Percentiles rank a stretch among this genome's conserved stretches.
These are phyloP conservation scores for Ceratina australensis DNA, from an alignment of 1,140 invertebrate genomes.

Conservation along the genomic window DNA sequence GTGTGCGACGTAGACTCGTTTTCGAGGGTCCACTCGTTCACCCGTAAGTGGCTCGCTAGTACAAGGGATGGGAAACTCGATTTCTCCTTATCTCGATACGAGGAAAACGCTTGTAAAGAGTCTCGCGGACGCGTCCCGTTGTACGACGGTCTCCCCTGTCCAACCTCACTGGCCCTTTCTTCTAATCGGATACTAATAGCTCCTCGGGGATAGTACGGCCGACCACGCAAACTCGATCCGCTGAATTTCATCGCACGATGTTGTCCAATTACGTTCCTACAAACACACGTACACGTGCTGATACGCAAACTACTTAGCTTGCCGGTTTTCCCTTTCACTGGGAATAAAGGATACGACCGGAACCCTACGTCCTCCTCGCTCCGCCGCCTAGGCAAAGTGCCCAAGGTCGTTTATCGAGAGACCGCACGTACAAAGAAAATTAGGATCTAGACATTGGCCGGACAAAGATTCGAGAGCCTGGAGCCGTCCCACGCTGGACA, in stretches of 20 bases:
- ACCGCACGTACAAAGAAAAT: slow-evolving; percentile 53
- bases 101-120: slow-evolving; percentile 42
- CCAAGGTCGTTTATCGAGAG: slow-evolving; percentile 36
- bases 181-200: slow-evolving; percentile 66
- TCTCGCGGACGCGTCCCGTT: slow-evolving; percentile 30
- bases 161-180: slow-evolving; percentile 36
- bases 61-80: slow-evolving; percentile 54
- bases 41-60: slow-evolving; percentile 40
- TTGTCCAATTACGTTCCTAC: slow-evolving; percentile 60
- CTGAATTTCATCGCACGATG: slow-evolving; percentile 59
- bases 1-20: slow-evolving; percentile 32
- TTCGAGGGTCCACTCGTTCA: slow-evolving; percentile 47
- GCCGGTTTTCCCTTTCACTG: slow-evolving; percentile 29
- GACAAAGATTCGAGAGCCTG: slow-evolving; percentile 5
- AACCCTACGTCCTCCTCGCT: slow-evolving; percentile 27
- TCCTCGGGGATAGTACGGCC: slow-evolving; percentile 47
- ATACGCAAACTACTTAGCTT: slow-evolving; percentile 25
- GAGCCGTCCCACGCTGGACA: slow-evolving; percentile 29
- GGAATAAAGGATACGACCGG: background rate
- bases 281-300: slow-evolving; percentile 55
- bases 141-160: too few species aligned
- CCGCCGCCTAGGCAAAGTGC: slow-evolving; percentile 55
- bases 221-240: slow-evolving; percentile 37
- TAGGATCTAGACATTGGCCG: slow-evolving; percentile 46
- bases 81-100: slow-evolving; percentile 61